Evolutionary conservation across 2,797 vertebrate species (phyloP).

Genomic region (Zalophus californianus): DNA sequence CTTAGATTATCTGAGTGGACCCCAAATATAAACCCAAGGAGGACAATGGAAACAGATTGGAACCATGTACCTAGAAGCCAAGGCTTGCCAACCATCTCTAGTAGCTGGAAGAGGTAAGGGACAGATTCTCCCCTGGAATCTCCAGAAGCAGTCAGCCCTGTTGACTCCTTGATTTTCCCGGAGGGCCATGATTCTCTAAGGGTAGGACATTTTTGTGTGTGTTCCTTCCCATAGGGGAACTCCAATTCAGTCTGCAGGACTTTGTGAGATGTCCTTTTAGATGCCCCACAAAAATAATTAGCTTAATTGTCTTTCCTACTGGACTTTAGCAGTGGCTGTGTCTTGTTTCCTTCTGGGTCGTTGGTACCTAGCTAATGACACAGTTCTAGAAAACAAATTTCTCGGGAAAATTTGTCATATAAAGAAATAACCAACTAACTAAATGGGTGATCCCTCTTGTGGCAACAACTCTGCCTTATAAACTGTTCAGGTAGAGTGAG

Average conservation of each 20-base stretch:
- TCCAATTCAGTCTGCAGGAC: background rate
- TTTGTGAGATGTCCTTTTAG: background rate
- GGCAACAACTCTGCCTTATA: background rate
- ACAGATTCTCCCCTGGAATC: background rate
- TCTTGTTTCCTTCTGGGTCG: background rate
- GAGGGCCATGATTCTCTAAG: background rate
- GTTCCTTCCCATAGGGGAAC: background rate
- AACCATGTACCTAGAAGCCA: background rate
- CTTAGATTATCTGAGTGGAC: background rate
- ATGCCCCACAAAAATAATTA: background rate
- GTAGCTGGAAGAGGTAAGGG: background rate
- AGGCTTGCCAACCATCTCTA: background rate
- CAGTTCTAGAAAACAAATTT: background rate
- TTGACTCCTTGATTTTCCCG: background rate
- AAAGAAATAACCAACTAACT: background rate
- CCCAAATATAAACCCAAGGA: background rate
- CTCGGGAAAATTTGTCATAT: background rate
- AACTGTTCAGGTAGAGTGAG: background rate
- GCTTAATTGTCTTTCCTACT: background rate
- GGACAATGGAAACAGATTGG: background rate
- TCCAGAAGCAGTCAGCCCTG: background rate
- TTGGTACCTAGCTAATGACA: background rate
- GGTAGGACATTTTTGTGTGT: background rate
- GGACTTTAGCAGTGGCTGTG: background rate
- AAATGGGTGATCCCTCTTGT: background rate